These are phyloP conservation scores for Stegodyphus dumicola DNA, from an alignment of 1,140 invertebrate species.

Conservation along the genomic window DNA sequence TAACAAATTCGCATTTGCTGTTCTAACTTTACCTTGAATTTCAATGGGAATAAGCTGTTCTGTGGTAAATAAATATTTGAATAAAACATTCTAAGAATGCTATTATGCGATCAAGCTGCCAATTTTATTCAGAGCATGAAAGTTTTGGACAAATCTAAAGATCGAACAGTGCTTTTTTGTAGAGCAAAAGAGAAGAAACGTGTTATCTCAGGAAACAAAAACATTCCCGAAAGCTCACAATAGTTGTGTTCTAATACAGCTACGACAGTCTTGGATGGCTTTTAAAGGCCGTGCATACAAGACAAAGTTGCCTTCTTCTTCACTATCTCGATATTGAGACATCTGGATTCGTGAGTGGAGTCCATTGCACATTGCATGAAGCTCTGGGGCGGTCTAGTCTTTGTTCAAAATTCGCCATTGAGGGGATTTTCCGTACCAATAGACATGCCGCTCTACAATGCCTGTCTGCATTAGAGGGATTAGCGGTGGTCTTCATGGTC, in stretches of 20 bases:
- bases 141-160: too few relatives aligned
- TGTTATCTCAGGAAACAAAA: slow-evolving; percentile 52
- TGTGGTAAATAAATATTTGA: too few relatives aligned
- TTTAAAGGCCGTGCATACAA: slow-evolving; percentile 6
- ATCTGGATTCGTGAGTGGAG: slow-evolving; percentile 29
- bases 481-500: slow-evolving; percentile 11
- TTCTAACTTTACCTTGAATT: too few relatives aligned
- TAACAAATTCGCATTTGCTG: too few relatives aligned
- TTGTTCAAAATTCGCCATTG: slow-evolving; percentile 53
- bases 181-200: neutral
- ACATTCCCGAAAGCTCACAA: slow-evolving; percentile 33
- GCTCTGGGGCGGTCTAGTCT: slow-evolving; percentile 32
- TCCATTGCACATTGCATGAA: neutral
- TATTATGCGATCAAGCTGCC: too few relatives aligned
- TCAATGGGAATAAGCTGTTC: too few relatives aligned
- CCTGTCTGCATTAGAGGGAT: slow-evolving; percentile 43
- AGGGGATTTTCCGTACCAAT: slow-evolving; percentile 56
- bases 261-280: neutral
- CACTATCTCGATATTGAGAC: slow-evolving; percentile 36
- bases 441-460: slow-evolving; percentile 47
- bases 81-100: too few relatives aligned
- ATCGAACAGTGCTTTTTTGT: too few relatives aligned
- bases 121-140: too few relatives aligned
- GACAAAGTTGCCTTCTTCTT: slow-evolving; percentile 32
- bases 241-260: neutral